A percentile compares a stretch with the other conserved stretches of the same genome.
phyloP scores from a whole-genome alignment of 2,113 vertebrate genomes.

The Ailurus styani region DNA sequence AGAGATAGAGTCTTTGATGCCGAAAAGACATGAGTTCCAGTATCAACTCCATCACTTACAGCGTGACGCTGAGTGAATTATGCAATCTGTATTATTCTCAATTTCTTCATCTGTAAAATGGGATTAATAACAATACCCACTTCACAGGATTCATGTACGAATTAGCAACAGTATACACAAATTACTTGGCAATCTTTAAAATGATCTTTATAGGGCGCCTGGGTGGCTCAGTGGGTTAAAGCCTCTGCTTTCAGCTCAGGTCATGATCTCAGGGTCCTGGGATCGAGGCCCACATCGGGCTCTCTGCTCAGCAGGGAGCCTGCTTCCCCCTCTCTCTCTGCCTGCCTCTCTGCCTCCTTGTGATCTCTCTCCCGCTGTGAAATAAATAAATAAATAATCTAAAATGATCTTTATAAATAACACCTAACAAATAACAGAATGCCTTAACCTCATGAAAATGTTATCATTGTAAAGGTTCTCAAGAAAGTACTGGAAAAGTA shows the following conservation, averaged over 20 bases:
- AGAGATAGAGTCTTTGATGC: background rate
- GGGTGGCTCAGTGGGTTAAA: too few relatives aligned
- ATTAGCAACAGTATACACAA: background rate
- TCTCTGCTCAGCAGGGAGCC: too few relatives aligned
- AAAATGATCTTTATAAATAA: background rate
- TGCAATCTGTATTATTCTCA: background rate
- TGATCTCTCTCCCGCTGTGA: too few relatives aligned
- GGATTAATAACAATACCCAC: background rate
- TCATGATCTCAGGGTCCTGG: too few relatives aligned
- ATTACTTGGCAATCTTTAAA: background rate
- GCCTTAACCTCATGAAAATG: background rate
- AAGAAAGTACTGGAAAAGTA: background rate
- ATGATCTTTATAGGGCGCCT: background rate
- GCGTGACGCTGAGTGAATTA: background rate
- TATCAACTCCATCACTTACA: background rate
- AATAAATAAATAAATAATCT: too few relatives aligned
- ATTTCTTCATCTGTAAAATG: background rate
- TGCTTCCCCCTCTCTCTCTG: too few relatives aligned
- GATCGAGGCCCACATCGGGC: too few relatives aligned
- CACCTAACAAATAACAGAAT: background rate
- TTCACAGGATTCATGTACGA: background rate
- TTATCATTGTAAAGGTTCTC: background rate
- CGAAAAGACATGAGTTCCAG: background rate
- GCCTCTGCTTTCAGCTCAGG: too few relatives aligned
- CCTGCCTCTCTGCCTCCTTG: too few relatives aligned